Conservation (phyloP, 2,797 vertebrate species). For the Anguilla megastoma region DNA sequence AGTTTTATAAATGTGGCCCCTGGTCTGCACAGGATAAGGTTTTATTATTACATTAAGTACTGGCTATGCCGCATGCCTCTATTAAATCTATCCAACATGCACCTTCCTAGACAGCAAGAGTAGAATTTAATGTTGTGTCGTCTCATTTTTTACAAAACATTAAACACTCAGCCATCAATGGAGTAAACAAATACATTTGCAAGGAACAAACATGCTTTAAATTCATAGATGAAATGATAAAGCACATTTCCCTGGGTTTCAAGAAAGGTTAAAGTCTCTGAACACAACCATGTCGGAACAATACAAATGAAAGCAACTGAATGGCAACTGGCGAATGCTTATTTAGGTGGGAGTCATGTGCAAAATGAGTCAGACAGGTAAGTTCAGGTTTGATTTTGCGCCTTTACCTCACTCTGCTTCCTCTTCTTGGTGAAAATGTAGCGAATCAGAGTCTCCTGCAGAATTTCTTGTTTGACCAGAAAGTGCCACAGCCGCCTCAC, state of each 20-base stretch:
- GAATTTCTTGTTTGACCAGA: conserved; percentile 94
- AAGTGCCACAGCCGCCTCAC: conserved; percentile 94
- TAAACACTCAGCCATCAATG: background rate
- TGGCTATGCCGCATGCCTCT: background rate
- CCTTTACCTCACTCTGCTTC: conserved; percentile 94
- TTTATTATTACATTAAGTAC: background rate
- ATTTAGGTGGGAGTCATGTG: background rate
- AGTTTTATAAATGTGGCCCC: too few species aligned
- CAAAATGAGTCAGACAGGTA: background rate
- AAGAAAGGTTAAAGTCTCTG: background rate
- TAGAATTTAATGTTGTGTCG: background rate
- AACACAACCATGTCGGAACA: background rate
- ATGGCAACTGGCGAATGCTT: background rate
- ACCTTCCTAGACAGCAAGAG: background rate
- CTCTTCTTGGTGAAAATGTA: conserved; percentile 98
- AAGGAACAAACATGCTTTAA: background rate
- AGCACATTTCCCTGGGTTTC: background rate
- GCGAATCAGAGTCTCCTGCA: conserved; percentile 93
- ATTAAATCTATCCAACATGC: background rate
- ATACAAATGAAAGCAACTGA: background rate
- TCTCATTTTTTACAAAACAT: background rate
- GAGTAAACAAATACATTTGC: background rate
- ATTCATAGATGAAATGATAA: background rate
- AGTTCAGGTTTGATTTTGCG: conserved; percentile 23
- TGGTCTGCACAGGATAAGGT: background rate